Percentiles rank a stretch among this genome's conserved stretches.
phyloP scores from a whole-genome alignment of 2,888 invertebrate species.

The Conus canariensis region DNA sequence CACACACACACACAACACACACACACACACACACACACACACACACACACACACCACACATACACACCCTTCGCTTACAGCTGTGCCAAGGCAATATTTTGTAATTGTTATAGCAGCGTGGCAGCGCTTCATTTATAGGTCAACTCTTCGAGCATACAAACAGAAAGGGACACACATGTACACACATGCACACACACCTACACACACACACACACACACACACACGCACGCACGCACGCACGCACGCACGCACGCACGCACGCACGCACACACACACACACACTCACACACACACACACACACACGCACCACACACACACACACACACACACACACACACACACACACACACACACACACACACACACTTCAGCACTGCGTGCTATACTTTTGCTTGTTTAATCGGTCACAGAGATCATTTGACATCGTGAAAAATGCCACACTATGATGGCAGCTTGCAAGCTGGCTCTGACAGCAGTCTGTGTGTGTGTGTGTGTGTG shows the following conservation, averaged over 20 bases:
- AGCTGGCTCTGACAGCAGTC: too few relatives aligned
- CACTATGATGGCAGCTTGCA: too few relatives aligned
- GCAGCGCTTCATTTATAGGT: too few relatives aligned
- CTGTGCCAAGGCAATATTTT: too few relatives aligned
- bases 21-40: not conserved
- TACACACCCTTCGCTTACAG: not conserved
- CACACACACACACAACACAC: not conserved
- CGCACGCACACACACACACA: too few relatives aligned
- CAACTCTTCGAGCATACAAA: not conserved
- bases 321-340: not conserved
- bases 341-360: slow-evolving; percentile 13
- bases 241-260: too few relatives aligned
- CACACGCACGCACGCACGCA: too few relatives aligned
- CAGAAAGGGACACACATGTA: not conserved
- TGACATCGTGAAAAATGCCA: too few relatives aligned
- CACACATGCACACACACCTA: not conserved
- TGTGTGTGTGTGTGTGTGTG: slow-evolving; percentile 4
- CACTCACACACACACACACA: not conserved
- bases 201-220: too few relatives aligned
- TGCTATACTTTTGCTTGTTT: too few relatives aligned
- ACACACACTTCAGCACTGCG: not conserved
- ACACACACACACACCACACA: not conserved
- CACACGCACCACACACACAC: not conserved
- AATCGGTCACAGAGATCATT: too few relatives aligned
- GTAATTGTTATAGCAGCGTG: too few relatives aligned